Evolutionary conservation across 64 coral and sea anemone species (phyloP), one percentile per base, ranked within the genome.

Genomic region (Montipora foliosa): DNA sequence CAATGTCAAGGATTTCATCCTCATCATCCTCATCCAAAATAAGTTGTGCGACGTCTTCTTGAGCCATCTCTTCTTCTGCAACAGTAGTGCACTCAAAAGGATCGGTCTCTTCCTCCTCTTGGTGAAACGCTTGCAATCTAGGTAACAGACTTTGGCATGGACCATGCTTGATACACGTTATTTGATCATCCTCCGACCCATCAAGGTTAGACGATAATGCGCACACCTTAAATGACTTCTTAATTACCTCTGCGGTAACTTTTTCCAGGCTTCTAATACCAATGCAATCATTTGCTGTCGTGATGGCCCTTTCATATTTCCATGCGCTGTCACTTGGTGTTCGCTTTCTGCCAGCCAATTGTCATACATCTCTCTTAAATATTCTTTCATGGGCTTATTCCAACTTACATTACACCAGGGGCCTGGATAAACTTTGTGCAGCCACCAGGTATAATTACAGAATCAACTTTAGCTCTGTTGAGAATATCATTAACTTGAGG

Each of bases 301-400:
- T 20, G 82, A 93, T 93, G 82, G 81, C 80, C 80, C 90, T 84
- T 50, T 86, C 90, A 85, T 93, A 93, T 79, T 93, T 77, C 91
- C 91, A 46, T 93, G 91, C 44, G 81, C 69, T 50, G 81, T 93
- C 45, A 93, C 49, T 87, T 93, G 49, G 61, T 93, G 91, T 64
- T 93, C 84, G 15, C 66, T 16, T 74, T 75, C 91, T 9, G 92
- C 83, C 9, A 93, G 83, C 84, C 92, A 93, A 93, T 12, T 79
- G 76, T 80, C 92, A 49, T 88, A 93, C 84, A 14, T 87, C 76
- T 93, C 52, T 93, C 72, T 93, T 67, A 77, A 44, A 75, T 88
- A 88, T 88, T 88, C 68, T 75, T 78, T 78, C 76, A 78, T 78
- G 6, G 76, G 76, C 10, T 78, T 78, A 49, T 49, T 78, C 76